Evolutionary conservation across 2,113 vertebrate species (phyloP).

Genomic region (Cheirogaleus medius): DNA sequence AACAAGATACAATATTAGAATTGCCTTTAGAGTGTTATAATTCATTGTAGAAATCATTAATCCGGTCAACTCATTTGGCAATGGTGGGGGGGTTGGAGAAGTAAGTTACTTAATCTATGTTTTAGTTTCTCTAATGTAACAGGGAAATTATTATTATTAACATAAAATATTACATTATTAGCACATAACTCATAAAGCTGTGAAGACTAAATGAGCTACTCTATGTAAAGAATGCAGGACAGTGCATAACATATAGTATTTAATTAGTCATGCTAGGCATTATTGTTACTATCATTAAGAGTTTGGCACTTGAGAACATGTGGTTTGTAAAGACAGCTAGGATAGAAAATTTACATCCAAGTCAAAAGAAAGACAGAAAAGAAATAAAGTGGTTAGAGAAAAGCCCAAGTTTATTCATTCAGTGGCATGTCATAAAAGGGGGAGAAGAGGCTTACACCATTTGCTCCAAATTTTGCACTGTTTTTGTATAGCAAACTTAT

Average conservation of each 20-base stretch:
- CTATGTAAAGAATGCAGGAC: not conserved
- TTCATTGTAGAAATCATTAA: not conserved
- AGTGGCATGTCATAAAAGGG: too few relatives aligned
- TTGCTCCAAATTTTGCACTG: too few relatives aligned
- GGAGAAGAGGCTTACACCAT: too few relatives aligned
- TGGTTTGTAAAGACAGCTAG: not conserved
- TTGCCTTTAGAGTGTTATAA: not conserved
- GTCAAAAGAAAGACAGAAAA: not conserved
- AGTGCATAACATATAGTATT: not conserved
- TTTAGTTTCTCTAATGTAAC: not conserved
- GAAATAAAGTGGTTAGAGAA: not conserved
- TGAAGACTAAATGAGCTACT: not conserved
- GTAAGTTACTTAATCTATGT: not conserved
- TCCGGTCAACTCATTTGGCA: not conserved
- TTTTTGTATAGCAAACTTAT: too few relatives aligned
- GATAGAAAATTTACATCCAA: not conserved
- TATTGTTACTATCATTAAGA: not conserved
- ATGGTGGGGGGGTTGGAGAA: too few relatives aligned
- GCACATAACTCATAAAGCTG: not conserved
- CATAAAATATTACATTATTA: not conserved
- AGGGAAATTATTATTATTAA: not conserved
- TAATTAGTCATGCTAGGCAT: not conserved
- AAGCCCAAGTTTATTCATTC: not conserved
- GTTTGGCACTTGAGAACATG: not conserved
- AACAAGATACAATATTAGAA: not conserved